Evolutionary conservation across 2,888 invertebrate species (phyloP), one percentile per base, ranked within the genome.

Genomic region (Amblyteles armatorius): DNA sequence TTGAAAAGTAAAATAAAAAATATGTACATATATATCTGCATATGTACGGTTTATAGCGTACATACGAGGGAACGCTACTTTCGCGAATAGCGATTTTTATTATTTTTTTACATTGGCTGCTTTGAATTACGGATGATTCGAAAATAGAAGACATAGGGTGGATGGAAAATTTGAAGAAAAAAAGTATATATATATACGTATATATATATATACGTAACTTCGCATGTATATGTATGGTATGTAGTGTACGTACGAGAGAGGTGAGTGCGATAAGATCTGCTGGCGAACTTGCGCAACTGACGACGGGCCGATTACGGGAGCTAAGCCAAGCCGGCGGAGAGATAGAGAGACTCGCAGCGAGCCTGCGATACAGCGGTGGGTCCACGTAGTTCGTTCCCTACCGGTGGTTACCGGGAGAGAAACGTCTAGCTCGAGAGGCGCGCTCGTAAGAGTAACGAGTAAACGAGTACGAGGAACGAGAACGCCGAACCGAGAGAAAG

Each of bases 291-390:
- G 83, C 80, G 80, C 83, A 84, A 84, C 77, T 84, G 86, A 83
- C 86, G 86, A 84, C 86, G 86, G 85, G 84, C 86, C 88, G 87
- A 83, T 85, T 83, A 86, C 84, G 79, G 87, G 85, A 85, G 86
- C 87, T 60, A 50, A 71, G 26, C 60, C 60, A 44, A 72, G 77
- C 52, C 44, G 57, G 52, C n/a, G 29, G 36, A 52, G 16, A 69
- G 68, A 26, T 1, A 33, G 71, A 69, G 69, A 74, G 48, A 65
- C 50, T 50, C 50, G 13, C 22, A 50, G 22, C 50, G 74, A 48
- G 74, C 33, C 74, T 65, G 63, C 50, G 65, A 50, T 50, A 65
- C 44, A 16, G 44, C 2, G 19, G 33, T 29, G 48, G 63, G 74
- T 63, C 73, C 73, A 26, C 60, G 60, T 13, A 48, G 44, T 22